Base-by-base conservation (phyloP, 2,113 vertebrate species). In the Scophthalmus maximus region DNA sequence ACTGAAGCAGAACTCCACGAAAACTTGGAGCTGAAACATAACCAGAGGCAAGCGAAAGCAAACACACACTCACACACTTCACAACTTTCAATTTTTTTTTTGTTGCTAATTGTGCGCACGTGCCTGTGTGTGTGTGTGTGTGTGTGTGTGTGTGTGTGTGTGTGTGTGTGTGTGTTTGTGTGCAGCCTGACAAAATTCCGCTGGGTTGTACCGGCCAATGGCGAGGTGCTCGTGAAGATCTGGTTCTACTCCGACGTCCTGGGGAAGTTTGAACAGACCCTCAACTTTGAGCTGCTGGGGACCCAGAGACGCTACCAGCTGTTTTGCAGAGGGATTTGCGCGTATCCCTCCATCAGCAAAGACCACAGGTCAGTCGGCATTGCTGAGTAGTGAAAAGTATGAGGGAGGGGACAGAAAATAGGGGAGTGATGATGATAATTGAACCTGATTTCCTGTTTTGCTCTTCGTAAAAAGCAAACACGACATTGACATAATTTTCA, bases 271-370 rank as follows among this genome's bases (percentile, higher is more conserved):
- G 92, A 95, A 14, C 94, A 96, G 80, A 93, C 70, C 0, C 91
- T 97, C 53, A 94, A 89, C 75, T 98, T 98, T 84, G 96, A 98
- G 87, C 32, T 97, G 9, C 62, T 95, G 20, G 96, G 93, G 6
- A 95, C 93, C 8, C 86, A 76, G 27, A 92, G 81, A 18, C 85
- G 56, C 53, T 96, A 97, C 88, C 88, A 95, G 79, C 83, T 99
- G 5, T 74, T 72, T 51, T 97, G 96, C 81, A 89, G 84, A 23
- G 96, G 95, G 3, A 61, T 81, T 2, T 94, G 94, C 87, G 82
- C 88, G n/a, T 96, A 93, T 38, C 97, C 97, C 3, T 87, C 89
- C 74, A 96, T 99, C 85, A 94, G 80, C 90, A 90, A 71, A 78
- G 86, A 96, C 46, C 90, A 95, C 30, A 91, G 6, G 97, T 98